Base-by-base conservation (phyloP, 2,113 vertebrate genomes). In the Hippocampus barbouri region DNA sequence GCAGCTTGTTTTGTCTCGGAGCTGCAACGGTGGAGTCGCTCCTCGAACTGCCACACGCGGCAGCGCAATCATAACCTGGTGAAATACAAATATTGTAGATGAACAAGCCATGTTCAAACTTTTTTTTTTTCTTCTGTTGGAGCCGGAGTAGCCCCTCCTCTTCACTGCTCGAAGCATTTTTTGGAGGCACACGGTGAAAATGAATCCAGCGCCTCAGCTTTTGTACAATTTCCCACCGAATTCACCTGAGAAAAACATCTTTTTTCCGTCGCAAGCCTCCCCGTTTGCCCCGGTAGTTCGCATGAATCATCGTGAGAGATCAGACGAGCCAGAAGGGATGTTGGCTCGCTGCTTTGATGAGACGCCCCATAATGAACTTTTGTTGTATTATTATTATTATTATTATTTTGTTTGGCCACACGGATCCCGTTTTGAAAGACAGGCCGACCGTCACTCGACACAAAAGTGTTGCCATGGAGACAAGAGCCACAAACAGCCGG, bases 391-490 rank as follows among this genome's bases (percentile, higher is more conserved):
- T 60, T 60, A 27, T 82, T 80, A 30, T 60, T 60, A 27, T 64
- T 45, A 2, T 18, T 21, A 7, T 77, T 54, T 47, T 9, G 23
- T 67, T 72, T 79, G 65, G 64, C 8, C 68, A 72, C 66, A 66
- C 34, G 14, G 34, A 66, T 54, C 67, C 71, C 69, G 61, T 72
- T 72, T 38, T 56, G 63, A 84, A 84, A 79, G 41, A 79, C 76
- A 78, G 34, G 5, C 34, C 34, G 76, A 86, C 77, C 81, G 69
- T 75, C 69, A 63, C 43, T n/a, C 75, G 8, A 80, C 70, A 84
- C 79, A 77, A 88, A 84, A 70, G 43, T 61, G 74, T 88, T 83
- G 78, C 85, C 84, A 89, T 85, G 83, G 88, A 56, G 82, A 89
- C 70, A 40, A 61, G 57, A 69, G 77, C 70, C 47, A 5, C 10